These are phyloP conservation scores for Halocynthia roretzi DNA, from an alignment of 23 tunicate species.

Conservation along the genomic window DNA sequence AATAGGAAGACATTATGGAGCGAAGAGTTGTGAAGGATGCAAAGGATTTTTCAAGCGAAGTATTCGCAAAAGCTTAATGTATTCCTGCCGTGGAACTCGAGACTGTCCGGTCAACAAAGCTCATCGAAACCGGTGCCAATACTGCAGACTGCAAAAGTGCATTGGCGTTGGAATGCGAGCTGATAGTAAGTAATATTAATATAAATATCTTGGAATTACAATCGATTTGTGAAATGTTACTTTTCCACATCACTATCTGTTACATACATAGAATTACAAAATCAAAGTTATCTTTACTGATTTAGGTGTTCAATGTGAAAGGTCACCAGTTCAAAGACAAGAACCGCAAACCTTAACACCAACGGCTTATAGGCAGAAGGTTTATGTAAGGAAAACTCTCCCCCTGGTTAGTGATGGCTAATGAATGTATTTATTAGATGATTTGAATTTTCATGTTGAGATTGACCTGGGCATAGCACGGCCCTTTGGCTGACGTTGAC, in stretches of 20 bases:
- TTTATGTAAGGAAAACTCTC: too few relatives aligned
- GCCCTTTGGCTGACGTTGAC: too few relatives aligned
- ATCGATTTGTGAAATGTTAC: neutral
- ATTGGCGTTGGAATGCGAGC: slow-evolving; percentile 75
- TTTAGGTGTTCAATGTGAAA: slow-evolving; percentile 83
- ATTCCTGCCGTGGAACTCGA: slow-evolving; percentile 84
- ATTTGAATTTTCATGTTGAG: too few relatives aligned
- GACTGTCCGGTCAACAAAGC: slow-evolving; percentile 83
- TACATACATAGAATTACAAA: too few relatives aligned
- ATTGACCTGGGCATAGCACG: too few relatives aligned
- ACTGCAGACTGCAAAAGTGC: slow-evolving; percentile 82
- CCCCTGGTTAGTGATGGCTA: too few relatives aligned
- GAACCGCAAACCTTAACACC: neutral
- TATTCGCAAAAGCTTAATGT: slow-evolving; percentile 77
- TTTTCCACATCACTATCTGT: too few relatives aligned
- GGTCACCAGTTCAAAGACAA: slow-evolving; percentile 66
- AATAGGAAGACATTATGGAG: slow-evolving; percentile 87
- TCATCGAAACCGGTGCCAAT: slow-evolving; percentile 93
- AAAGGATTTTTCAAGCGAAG: slow-evolving; percentile 92
- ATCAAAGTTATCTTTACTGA: too few relatives aligned
- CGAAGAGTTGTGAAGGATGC: slow-evolving; percentile 95
- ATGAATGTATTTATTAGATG: too few relatives aligned
- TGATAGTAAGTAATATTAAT: slow-evolving; percentile 59
- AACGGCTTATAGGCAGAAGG: too few relatives aligned
- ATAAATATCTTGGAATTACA: neutral